Evolutionary conservation across 2,113 vertebrate species (phyloP), one percentile per base, ranked within the genome.

Genomic region (Cepphus grylle): DNA sequence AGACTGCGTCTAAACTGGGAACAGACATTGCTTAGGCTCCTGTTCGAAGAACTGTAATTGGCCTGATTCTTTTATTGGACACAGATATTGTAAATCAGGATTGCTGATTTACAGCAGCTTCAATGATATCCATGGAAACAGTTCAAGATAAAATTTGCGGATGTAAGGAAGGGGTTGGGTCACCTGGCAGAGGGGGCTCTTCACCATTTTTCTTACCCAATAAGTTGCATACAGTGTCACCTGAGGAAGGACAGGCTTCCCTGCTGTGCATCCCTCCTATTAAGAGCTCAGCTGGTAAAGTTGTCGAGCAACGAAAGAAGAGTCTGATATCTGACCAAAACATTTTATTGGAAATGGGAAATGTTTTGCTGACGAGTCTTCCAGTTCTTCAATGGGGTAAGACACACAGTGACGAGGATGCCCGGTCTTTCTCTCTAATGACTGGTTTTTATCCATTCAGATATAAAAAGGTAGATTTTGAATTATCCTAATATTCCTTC

Each of bases 1-100:
- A 90, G 88, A 66, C 71, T 93, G 36, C 58, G 23, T 66, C 88
- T 96, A 93, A 96, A 93, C 79, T 47, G 88, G 47, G 90, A 96
- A 88, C 88, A 96, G 96, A 85, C 87, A 69, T 55, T 45, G 49
- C 79, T 88, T 93, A 78, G 77, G 65, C 77, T 96, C 23, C 86
- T 5, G 53, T 93, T 96, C 0, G 20, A 77, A 70, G 71, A 82
- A 65, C 52, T 91, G n/a, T 49, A 81, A 78, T 73, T 86, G 87
- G 36, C 38, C 45, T 59, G 66, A 83, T 83, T 80, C 71, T 92
- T 88, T 95, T 85, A 96, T 85, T 93, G 87, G 66, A 95, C 73
- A 87, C 88, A 94, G 88, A 71, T 81, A 95, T 1, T 80, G 79
- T 63, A 93, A 88, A 74, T 81, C 90, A 86, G 59, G 63, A 73